Percentiles rank a stretch among this genome's conserved stretches.
phyloP scores from a whole-genome alignment of 2,888 invertebrate genomes.

The Caprella mutica region DNA sequence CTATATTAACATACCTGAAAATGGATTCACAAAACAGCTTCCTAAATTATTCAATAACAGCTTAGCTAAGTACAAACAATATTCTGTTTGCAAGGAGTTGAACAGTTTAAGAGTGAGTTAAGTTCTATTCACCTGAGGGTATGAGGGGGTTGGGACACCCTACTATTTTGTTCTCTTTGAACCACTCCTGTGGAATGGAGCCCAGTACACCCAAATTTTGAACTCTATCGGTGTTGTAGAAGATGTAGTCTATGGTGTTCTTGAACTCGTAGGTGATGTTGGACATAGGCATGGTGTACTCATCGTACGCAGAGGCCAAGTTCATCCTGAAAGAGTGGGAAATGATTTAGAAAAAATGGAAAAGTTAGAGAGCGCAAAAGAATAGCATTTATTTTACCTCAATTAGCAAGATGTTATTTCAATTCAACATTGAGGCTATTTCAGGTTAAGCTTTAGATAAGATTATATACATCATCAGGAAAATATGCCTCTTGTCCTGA shows the following conservation, averaged over 20 bases:
- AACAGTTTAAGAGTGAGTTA: neutral
- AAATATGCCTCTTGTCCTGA: no score
- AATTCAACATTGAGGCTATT: no score
- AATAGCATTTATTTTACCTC: no score
- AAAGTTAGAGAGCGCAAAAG: neutral
- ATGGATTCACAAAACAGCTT: no score
- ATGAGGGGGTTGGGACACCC: constrained; percentile 97
- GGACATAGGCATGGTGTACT: constrained; percentile 92
- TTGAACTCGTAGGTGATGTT: constrained; percentile 99
- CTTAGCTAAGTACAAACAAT: neutral
- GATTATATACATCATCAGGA: no score
- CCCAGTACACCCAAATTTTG: constrained; percentile 88
- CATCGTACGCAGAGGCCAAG: constrained; percentile 88
- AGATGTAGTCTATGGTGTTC: constrained; percentile 99
- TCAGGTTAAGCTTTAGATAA: no score
- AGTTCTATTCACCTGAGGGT: constrained; percentile 58
- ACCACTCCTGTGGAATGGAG: constrained; percentile 84
- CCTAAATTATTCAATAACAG: neutral
- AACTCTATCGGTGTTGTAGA: constrained; percentile 92
- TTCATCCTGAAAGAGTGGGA: constrained; percentile 46
- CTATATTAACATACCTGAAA: no score
- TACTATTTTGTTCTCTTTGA: constrained; percentile 88
- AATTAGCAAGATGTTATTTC: no score
- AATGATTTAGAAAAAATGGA: no score
- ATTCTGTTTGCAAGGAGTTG: neutral